These are phyloP conservation scores for Heliconius himera DNA, from an alignment of 1,140 invertebrate species.

Conservation along the genomic window DNA sequence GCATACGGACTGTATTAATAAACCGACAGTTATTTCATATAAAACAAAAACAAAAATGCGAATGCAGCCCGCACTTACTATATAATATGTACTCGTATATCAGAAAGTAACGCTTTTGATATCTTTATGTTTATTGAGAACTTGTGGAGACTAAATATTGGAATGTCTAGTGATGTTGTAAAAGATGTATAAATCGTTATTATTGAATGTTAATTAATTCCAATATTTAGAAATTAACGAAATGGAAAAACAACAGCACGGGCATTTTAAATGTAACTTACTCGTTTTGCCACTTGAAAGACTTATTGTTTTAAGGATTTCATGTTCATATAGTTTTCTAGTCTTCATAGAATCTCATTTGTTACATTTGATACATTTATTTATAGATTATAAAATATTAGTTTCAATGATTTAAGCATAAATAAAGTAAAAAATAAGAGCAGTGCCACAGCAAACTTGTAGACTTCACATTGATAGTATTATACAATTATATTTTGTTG, in stretches of 20 bases:
- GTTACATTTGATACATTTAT: conserved; percentile 62
- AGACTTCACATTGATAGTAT: background rate
- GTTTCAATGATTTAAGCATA: conserved; percentile 28
- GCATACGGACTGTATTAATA: conserved; percentile 60
- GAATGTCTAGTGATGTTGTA: conserved; percentile 68
- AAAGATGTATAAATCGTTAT: conserved; percentile 78
- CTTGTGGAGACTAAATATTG: conserved; percentile 67
- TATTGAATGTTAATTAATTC: conserved; percentile 72
- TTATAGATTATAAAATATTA: conserved; percentile 42
- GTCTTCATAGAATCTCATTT: conserved; percentile 79
- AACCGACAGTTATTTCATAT: conserved; percentile 39
- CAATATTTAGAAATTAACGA: conserved; percentile 75
- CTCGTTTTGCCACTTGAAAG: conserved; percentile 77
- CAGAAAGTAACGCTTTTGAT: conserved; percentile 57
- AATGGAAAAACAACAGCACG: conserved; percentile 56
- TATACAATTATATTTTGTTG: background rate
- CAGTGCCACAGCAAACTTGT: conserved; percentile 15
- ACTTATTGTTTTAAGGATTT: conserved; percentile 80
- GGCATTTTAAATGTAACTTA: conserved; percentile 74
- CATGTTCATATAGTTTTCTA: conserved; percentile 80
- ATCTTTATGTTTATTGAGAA: conserved; percentile 54
- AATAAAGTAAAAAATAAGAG: conserved; percentile 26
- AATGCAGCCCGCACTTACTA: conserved; percentile 48
- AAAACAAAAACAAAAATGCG: conserved; percentile 41
- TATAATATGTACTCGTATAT: conserved; percentile 41